phyloP scores from a whole-genome alignment of 1,140 invertebrate genomes.

The Andrena cerasifolii region DNA sequence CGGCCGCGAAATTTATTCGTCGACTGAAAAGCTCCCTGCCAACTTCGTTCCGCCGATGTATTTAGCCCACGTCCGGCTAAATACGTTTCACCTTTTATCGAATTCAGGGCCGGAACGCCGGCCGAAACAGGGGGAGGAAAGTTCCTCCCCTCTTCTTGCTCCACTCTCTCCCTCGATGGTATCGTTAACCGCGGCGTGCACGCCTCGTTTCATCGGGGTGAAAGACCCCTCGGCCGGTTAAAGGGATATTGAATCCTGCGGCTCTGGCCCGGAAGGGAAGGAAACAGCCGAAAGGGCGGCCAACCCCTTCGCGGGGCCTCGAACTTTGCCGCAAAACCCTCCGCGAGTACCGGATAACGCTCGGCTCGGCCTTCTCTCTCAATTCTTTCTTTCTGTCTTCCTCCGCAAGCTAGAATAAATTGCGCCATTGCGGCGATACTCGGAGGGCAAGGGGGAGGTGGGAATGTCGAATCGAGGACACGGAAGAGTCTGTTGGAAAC shows the following conservation, averaged over 20 bases:
- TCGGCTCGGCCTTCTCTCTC: neutral
- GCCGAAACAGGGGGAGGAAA: neutral
- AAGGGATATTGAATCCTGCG: slow-evolving; percentile 38
- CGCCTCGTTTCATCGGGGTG: neutral
- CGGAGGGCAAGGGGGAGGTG: neutral
- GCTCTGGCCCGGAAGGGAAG: neutral
- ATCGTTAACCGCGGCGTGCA: slow-evolving; percentile 22
- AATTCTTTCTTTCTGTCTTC: no score
- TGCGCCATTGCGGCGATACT: slow-evolving; percentile 6
- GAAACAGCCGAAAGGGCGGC: neutral
- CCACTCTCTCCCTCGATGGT: slow-evolving; percentile 3
- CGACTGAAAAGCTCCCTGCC: neutral
- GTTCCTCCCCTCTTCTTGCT: neutral
- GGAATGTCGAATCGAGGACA: slow-evolving; percentile 6
- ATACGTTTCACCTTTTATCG: slow-evolving; percentile 13
- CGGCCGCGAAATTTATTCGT: neutral
- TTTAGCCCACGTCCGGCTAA: slow-evolving; percentile 5
- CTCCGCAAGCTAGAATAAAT: slow-evolving; percentile 7
- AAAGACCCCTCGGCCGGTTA: neutral
- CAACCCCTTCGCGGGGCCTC: neutral
- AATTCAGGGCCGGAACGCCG: slow-evolving; percentile 4
- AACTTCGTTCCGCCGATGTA: neutral
- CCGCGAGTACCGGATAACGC: neutral
- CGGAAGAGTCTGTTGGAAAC: neutral
- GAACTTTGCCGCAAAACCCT: neutral